Base-by-base conservation (phyloP, 1,140 invertebrate genomes). In the Temnothorax nylanderi region DNA sequence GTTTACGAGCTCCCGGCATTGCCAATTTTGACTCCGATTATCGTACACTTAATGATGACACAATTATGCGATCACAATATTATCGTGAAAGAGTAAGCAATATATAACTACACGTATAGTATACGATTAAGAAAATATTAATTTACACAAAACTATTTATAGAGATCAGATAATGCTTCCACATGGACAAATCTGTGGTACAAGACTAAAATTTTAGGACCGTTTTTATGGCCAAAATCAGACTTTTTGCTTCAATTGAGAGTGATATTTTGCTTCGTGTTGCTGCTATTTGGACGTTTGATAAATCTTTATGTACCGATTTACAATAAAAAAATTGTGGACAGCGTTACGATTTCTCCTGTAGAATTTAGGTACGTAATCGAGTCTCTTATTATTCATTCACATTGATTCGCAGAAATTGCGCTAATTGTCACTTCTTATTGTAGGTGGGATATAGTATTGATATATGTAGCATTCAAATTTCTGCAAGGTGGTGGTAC, bases 191-290 rank as follows among this genome's bases (percentile, higher is more conserved):
- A 98, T 95, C 95, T 96, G 0, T 97, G 97, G 95, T 96, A 96
- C 89, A 99, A 99, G 94, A 94, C 98, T 8, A 97, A 96, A 91
- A 97, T 96, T 0, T 96, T 99, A 34, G 94, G 97, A 67, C 99
- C 99, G 2, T 99, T 99, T 95, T 95, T 99, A n/a, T 99, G 99
- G 99, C 99, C 99, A 0, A 98, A 97, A 88, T 98, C 97, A 87
- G 97, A 97, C 93, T 69, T 96, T 3, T 92, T 96, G 0, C 96
- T 99, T 7, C 99, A 99, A 94, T 88, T 98, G 0, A 96, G 97
- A 78, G 98, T 99, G 0, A 67, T 99, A 5, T 94, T 98, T 81
- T 99, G 99, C 94, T 96, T 99, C 44, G 16, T 96, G 0, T 95
- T 98, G 16, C 96, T 99, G 13, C 93, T 97, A 16, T 96, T 95